Base-by-base conservation (phyloP, 2,797 vertebrate genomes). In the Margarornis squamiger region DNA sequence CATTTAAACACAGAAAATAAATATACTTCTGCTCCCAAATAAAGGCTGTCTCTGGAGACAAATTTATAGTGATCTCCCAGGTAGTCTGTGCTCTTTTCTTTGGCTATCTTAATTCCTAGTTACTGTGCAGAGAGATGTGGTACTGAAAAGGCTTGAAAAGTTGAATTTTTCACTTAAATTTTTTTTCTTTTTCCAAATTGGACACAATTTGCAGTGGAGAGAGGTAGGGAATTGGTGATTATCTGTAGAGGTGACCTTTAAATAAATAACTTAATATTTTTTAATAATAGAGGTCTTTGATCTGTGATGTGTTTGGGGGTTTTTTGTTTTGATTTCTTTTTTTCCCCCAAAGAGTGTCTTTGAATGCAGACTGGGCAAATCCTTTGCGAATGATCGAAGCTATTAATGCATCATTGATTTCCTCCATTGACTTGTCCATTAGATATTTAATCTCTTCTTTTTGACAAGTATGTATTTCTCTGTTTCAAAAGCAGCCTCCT, bases 361-460 rank as follows among this genome's bases (percentile, higher is more conserved):
- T 74, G 45, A 71, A 73, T 61, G 26, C 54, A 75, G 23, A 32
- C 57, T 29, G 22, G 63, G 26, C 72, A 86, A 93, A 82, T 88
- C 63, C 22, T 76, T 88, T 32, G 54, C 51, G 76, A 88, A 66
- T 62, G 48, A 86, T 93, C 13, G 29, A 80, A 85, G 85, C 91
- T 97, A 66, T 87, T 93, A 93, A 66, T 84, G 38, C 66, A 51
- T 45, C 72, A 26, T 63, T 95, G 80, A 90, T 92, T 95, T 96
- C 54, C 41, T 92, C 41, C 68, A 59, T 85, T 96, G 91, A 55
- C 91, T 95, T 63, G 43, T 32, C 70, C 24, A 14, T 75, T 93
- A 88, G 84, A 48, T 93, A 87, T 71, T 88, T 68, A 76, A 92
- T 92, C 72, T 85, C 52, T 81, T 80, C 59, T 90, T 66, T 90